phyloP scores from a whole-genome alignment of 2,797 vertebrate species.

The Lacerta viridis region DNA sequence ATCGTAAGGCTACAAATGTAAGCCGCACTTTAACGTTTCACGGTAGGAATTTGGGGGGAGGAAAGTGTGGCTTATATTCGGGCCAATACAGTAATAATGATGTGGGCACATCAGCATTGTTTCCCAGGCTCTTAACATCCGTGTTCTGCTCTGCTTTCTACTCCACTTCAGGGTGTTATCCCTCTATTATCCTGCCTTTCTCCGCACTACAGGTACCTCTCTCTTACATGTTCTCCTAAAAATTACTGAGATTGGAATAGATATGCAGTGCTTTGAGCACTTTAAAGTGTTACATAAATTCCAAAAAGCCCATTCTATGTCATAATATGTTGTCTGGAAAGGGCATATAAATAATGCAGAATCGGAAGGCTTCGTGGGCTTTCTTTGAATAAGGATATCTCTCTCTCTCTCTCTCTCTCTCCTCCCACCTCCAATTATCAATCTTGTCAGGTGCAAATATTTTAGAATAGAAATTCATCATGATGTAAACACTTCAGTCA shows the following conservation, averaged over 20 bases:
- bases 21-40: no score
- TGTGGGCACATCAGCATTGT: not conserved
- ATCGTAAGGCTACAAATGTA: no score
- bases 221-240: not conserved
- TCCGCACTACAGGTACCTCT: not conserved
- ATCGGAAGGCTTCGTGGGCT: not conserved
- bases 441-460: slow-evolving; percentile 74
- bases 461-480: slow-evolving; percentile 73
- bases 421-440: slow-evolving; percentile 57
- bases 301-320: slow-evolving; percentile 6
- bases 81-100: no score
- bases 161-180: not conserved
- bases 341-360: slow-evolving; percentile 3
- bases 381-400: not conserved
- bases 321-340: slow-evolving; percentile 3
- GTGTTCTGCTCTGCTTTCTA: not conserved
- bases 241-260: not conserved
- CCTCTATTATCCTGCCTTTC: not conserved
- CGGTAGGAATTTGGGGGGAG: no score
- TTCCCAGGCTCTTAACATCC: not conserved
- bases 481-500: slow-evolving; percentile 78
- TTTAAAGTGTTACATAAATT: not conserved
- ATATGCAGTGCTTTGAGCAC: not conserved
- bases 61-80: no score
- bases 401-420: not conserved